These are phyloP conservation scores for Platerodrilus igneus DNA, from an alignment of 2,888 invertebrate genomes.

Conservation along the genomic window DNA sequence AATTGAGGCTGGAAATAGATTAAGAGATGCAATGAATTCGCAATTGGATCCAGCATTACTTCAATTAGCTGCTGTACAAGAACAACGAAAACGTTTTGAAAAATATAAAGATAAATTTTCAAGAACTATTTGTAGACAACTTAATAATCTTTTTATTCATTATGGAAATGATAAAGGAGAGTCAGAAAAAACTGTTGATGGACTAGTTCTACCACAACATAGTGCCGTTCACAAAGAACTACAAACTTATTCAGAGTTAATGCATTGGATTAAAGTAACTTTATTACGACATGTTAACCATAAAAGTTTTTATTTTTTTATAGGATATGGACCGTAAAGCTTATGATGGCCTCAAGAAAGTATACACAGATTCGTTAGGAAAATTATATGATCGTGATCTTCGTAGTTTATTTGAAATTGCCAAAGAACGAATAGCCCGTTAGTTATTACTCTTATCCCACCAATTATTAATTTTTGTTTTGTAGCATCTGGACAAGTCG, in stretches of 20 bases:
- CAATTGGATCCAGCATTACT: slow-evolving; percentile 60
- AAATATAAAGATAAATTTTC: slow-evolving; percentile 77
- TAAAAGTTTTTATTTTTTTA: slow-evolving; percentile 10
- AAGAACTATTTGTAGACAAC: slow-evolving; percentile 77
- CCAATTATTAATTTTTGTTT: not conserved
- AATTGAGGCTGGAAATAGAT: slow-evolving; percentile 65
- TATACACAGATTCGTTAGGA: slow-evolving; percentile 77
- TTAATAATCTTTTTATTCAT: slow-evolving; percentile 93
- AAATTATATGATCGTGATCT: slow-evolving; percentile 87
- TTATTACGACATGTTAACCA: not conserved
- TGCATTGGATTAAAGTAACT: slow-evolving; percentile 79
- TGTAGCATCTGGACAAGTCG: slow-evolving; percentile 26
- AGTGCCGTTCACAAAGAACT: slow-evolving; percentile 80
- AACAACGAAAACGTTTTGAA: slow-evolving; percentile 73
- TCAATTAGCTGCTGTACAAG: slow-evolving; percentile 70
- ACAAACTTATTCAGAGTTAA: slow-evolving; percentile 79
- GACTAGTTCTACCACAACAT: slow-evolving; percentile 70
- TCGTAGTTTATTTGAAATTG: slow-evolving; percentile 71
- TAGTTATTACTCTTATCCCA: slow-evolving; percentile 7
- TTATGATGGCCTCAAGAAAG: slow-evolving; percentile 75
- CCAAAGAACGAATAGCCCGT: slow-evolving; percentile 53
- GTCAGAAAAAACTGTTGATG: slow-evolving; percentile 49
- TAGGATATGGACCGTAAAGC: slow-evolving; percentile 72
- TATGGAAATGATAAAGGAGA: slow-evolving; percentile 74
- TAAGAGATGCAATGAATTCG: slow-evolving; percentile 70